Base-by-base conservation (phyloP, 2,888 invertebrate genomes). In the Athrips mouffetella region DNA sequence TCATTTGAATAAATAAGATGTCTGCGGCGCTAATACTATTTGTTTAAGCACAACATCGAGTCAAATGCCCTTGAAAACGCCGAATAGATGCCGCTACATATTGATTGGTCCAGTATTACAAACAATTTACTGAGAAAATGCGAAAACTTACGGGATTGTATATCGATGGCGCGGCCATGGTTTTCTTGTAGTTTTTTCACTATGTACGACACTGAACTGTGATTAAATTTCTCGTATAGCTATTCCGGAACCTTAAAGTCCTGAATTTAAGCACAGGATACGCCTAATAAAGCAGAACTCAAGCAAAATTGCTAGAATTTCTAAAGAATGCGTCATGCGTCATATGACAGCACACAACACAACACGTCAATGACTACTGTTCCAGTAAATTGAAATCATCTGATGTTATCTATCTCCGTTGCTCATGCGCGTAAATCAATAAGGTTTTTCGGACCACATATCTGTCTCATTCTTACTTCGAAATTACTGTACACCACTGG, bases 61-160 rank as follows among this genome's bases (percentile, higher is more conserved):
- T 64, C 54, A 45, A 48, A 67, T 67, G 82, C 73, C 84, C 82
- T 83, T 83, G 80, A 72, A 59, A 68, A 58, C 47, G 59, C 62
- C 66, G 62, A 65, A 65, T 11, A 63, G 42, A 57, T 57, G 50
- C 55, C 55, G 52, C 51, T 50, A 27, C 48, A 48, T 49, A 33
- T 53, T 54, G 52, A 59, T 51, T 54, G 35, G 47, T 49, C 29
- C 41, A 44, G 41, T 47, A 47, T 39, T 44, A 46, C 50, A 59
- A 56, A 46, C 46, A 50, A 56, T 50, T 52, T 50, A 31, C 46
- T 45, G 49, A 45, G 39, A 54, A 50, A 47, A 47, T 53, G 37
- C 49, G 54, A 47, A 39, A 45, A 72, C 86, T 77, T 65, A 87
- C 86, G 53, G 86, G 86, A 54, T 73, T 85, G 69, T 82, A 86